These are phyloP conservation scores for Telenomus remus DNA, from an alignment of 1,140 invertebrate species.

Conservation along the genomic window DNA sequence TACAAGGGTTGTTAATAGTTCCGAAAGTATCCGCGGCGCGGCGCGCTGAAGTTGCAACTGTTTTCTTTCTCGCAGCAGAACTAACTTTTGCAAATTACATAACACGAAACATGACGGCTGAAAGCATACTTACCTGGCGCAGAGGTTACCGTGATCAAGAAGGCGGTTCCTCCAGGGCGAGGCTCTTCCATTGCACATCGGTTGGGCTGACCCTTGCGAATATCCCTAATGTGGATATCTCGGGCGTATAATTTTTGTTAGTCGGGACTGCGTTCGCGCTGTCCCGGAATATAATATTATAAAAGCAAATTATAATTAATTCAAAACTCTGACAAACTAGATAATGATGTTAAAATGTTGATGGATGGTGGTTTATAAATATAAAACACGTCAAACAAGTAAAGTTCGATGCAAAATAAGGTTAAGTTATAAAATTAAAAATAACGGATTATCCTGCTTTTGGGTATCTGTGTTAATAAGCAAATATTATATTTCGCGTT, in stretches of 20 bases:
- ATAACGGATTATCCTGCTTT: too few relatives aligned
- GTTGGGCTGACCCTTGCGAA: constrained; percentile 2
- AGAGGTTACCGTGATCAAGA: constrained; percentile 3
- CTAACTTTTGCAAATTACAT: background rate
- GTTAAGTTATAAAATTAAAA: too few relatives aligned
- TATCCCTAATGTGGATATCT: constrained; percentile 3
- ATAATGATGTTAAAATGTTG: too few relatives aligned
- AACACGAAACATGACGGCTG: background rate
- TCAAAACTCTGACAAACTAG: too few relatives aligned
- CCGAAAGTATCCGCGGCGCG: background rate
- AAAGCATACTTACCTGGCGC: constrained; percentile 2
- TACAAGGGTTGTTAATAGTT: background rate
- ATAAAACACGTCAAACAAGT: too few relatives aligned
- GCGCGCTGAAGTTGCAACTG: background rate
- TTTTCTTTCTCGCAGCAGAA: background rate
- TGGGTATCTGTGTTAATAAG: too few relatives aligned
- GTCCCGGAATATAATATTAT: background rate
- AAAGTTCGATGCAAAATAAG: too few relatives aligned
- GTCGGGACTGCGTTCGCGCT: constrained; percentile 2
- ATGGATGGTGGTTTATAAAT: too few relatives aligned
- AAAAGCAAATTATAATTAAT: background rate
- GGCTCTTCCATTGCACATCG: background rate
- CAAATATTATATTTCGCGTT: too few relatives aligned
- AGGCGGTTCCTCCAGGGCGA: constrained; percentile 2
- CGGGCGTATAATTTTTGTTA: constrained; percentile 3